Evolutionary conservation across 2,113 vertebrate genomes (phyloP).

Genomic region (Marcusenius ussheri): DNA sequence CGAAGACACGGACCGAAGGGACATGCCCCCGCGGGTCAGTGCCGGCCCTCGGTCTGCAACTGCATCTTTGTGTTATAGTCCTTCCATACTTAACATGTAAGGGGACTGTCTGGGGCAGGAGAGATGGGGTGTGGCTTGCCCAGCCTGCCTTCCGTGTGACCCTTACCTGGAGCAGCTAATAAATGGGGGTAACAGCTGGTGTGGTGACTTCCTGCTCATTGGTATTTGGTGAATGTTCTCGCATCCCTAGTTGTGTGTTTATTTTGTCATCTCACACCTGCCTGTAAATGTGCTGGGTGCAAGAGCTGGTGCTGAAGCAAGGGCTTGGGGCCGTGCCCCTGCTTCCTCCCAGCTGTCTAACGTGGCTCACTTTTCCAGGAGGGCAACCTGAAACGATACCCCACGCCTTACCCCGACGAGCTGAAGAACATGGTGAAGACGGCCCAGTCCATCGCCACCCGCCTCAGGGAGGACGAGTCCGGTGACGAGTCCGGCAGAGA

Average conservation of each 20-base stretch:
- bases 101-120: not conserved
- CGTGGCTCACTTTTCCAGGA: slow-evolving; percentile 60
- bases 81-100: not conserved
- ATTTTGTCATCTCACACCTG: not conserved
- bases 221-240: not conserved
- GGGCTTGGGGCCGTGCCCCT: not conserved
- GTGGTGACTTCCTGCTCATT: not conserved
- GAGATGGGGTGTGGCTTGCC: not conserved
- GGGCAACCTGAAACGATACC: slow-evolving; percentile 94
- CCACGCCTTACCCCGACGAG: slow-evolving; percentile 95
- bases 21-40: slow-evolving; percentile 79
- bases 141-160: not conserved
- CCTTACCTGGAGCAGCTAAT: not conserved
- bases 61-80: not conserved
- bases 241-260: not conserved
- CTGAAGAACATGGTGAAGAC: slow-evolving; percentile 99
- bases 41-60: not conserved
- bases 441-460: slow-evolving; percentile 90
- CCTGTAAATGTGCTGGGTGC: not conserved
- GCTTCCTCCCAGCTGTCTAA: not conserved
- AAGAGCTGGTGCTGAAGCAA: not conserved
- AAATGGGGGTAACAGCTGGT: not conserved
- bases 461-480: slow-evolving; percentile 88
- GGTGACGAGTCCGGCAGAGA: slow-evolving; percentile 70
- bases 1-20: slow-evolving; percentile 94